Evolutionary conservation across 2,888 invertebrate genomes (phyloP).

Genomic region (Pterostichus madidus): DNA sequence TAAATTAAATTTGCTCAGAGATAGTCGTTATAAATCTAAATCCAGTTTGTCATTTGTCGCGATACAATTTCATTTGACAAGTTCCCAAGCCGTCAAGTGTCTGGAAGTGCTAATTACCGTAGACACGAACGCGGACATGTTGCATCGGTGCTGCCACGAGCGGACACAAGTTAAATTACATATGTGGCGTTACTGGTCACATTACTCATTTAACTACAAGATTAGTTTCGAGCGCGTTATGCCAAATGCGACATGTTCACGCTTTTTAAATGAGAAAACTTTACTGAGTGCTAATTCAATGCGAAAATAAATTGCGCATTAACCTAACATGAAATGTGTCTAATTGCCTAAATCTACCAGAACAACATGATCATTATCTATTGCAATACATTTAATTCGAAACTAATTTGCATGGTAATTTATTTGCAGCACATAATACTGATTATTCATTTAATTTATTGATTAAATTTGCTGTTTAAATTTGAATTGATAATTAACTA

Average conservation of each 20-base stretch:
- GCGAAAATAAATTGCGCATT: slow-evolving; percentile 34
- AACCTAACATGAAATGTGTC: slow-evolving; percentile 23
- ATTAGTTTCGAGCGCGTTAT: slow-evolving; percentile 39
- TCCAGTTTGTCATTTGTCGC: slow-evolving; percentile 1
- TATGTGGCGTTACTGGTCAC: slow-evolving; percentile 18
- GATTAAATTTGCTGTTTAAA: background rate
- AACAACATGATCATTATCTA: slow-evolving; percentile 26
- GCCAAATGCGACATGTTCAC: slow-evolving; percentile 39
- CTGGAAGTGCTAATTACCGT: slow-evolving; percentile 22
- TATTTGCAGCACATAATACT: slow-evolving; percentile 27
- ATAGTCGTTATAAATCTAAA: slow-evolving; percentile 2
- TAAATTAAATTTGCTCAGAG: too few relatives aligned
- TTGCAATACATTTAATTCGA: slow-evolving; percentile 14
- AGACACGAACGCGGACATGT: slow-evolving; percentile 24
- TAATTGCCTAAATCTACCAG: slow-evolving; percentile 8
- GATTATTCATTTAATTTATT: slow-evolving; percentile 9
- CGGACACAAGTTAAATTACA: slow-evolving; percentile 41
- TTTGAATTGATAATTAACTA: background rate
- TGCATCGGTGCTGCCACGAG: slow-evolving; percentile 9
- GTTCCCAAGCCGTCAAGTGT: slow-evolving; percentile 36
- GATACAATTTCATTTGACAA: slow-evolving; percentile 45
- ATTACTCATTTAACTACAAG: slow-evolving; percentile 50
- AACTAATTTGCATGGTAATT: slow-evolving; percentile 38
- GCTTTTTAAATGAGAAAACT: slow-evolving; percentile 51
- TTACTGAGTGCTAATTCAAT: slow-evolving; percentile 11